A percentile compares a stretch with the other conserved stretches of the same genome.
Conservation (phyloP, 2,888 invertebrate species). For the Papilio gigon region DNA sequence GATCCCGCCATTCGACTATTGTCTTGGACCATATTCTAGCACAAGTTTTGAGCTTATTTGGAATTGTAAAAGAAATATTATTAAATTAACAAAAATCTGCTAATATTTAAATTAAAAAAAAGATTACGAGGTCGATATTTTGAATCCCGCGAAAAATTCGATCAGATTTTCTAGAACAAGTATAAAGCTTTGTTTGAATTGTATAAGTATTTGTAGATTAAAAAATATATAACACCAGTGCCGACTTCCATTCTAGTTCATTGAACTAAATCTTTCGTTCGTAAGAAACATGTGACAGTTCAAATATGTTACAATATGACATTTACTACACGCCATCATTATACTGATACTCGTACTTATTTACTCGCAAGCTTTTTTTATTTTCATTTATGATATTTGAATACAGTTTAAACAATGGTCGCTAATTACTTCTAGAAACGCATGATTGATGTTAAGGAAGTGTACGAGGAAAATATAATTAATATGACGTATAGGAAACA, state of each 20-base stretch:
- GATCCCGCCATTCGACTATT: too few species aligned
- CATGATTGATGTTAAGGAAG: slow-evolving; percentile 21
- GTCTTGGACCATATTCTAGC: too few species aligned
- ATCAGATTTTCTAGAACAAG: too few species aligned
- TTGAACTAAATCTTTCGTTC: slow-evolving; percentile 35
- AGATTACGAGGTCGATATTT: not conserved
- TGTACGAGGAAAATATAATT: slow-evolving; percentile 30
- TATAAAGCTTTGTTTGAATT: too few species aligned
- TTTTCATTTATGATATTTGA: slow-evolving; percentile 19
- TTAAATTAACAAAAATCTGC: too few species aligned
- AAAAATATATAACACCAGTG: slow-evolving; percentile 20
- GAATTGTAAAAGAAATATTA: too few species aligned
- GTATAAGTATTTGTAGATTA: too few species aligned
- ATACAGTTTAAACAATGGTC: slow-evolving; percentile 17
- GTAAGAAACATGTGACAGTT: slow-evolving; percentile 10
- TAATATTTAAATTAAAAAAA: too few species aligned
- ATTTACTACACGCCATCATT: not conserved
- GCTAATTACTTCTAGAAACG: slow-evolving; percentile 27
- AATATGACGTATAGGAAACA: slow-evolving; percentile 19
- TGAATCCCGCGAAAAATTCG: too few species aligned
- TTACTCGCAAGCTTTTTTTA: not conserved
- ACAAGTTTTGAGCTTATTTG: too few species aligned
- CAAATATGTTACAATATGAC: slow-evolving; percentile 1
- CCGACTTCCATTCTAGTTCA: slow-evolving; percentile 34
- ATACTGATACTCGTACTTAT: slow-evolving; percentile 6